Percentiles rank a stretch among this genome's conserved stretches.
Evolutionary conservation across 2,888 invertebrate species (phyloP).

Genomic region (Ormyrus pomaceus): DNA sequence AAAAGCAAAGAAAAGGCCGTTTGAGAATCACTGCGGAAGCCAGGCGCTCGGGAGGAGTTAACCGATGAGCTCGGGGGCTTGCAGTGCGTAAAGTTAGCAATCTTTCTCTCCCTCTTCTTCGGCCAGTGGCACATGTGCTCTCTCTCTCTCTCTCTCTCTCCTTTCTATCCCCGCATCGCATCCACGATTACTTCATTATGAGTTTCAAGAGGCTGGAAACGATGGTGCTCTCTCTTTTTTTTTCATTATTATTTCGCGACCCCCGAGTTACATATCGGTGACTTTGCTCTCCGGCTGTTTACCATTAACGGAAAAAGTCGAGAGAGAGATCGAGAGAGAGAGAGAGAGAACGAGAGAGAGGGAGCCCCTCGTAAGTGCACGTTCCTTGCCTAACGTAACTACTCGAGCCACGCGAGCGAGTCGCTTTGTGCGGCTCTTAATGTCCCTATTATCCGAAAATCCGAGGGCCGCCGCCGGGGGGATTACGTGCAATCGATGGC

Average conservation of each 20-base stretch:
- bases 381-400: slow-evolving; percentile 10
- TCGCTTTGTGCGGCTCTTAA: slow-evolving; percentile 23
- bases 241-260: slow-evolving; percentile 5
- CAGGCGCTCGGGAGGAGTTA: slow-evolving; percentile 60
- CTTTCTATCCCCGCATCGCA: slow-evolving; percentile 62
- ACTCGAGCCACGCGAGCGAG: slow-evolving; percentile 5
- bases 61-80: slow-evolving; percentile 38
- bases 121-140: too few species aligned
- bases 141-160: background rate
- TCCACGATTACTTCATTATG: slow-evolving; percentile 71
- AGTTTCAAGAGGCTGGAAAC: slow-evolving; percentile 62
- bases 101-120: background rate
- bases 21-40: slow-evolving; percentile 41
- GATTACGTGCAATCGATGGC: slow-evolving; percentile 28
- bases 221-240: slow-evolving; percentile 42
- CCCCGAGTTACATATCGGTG: slow-evolving; percentile 23
- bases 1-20: background rate
- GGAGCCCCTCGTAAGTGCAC: slow-evolving; percentile 17
- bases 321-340: background rate
- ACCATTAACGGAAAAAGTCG: slow-evolving; percentile 26
- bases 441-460: slow-evolving; percentile 43
- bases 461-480: background rate
- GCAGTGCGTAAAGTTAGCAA: slow-evolving; percentile 28
- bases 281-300: slow-evolving; percentile 25
- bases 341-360: background rate